A percentile compares a stretch with the other conserved stretches of the same genome.
These are phyloP conservation scores for Numenius arquata DNA, from an alignment of 2,113 vertebrate species.

Conservation along the genomic window DNA sequence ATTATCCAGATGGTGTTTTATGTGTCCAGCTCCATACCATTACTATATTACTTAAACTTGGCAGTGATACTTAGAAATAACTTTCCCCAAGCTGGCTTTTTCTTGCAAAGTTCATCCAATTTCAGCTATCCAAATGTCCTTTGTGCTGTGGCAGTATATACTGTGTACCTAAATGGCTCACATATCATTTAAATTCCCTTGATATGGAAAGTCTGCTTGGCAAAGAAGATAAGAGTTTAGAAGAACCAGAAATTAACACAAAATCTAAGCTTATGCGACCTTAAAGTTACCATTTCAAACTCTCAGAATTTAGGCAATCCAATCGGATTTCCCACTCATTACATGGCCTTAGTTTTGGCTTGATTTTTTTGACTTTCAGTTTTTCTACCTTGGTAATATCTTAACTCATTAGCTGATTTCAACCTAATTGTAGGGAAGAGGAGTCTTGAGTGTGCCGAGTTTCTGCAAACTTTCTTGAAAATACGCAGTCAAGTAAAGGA, in stretches of 20 bases:
- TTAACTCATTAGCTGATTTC: not conserved
- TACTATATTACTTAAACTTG: conserved; percentile 49
- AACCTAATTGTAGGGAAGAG: not conserved
- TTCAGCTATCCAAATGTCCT: conserved; percentile 19
- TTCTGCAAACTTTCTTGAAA: not conserved
- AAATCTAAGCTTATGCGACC: not conserved
- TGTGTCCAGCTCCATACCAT: not conserved
- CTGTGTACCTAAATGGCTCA: not conserved
- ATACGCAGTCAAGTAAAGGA: not conserved
- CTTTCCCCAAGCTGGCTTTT: conserved; percentile 7
- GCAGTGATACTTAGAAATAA: conserved; percentile 10
- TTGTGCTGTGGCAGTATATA: not conserved
- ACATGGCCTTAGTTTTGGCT: not conserved
- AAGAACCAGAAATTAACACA: not conserved
- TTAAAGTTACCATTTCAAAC: not conserved
- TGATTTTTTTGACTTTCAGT: not conserved
- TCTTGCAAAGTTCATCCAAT: conserved; percentile 31
- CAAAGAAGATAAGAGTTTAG: not conserved
- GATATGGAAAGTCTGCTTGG: not conserved
- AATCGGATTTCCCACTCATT: not conserved
- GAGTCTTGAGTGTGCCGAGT: not conserved
- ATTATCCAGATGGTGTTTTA: conserved; percentile 39
- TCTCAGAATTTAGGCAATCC: not conserved
- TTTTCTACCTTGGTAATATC: not conserved
- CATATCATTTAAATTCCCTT: not conserved